A percentile compares a stretch with the other conserved stretches of the same genome.
phyloP scores from a whole-genome alignment of 2,113 vertebrate species.

The Dinomys branickii region DNA sequence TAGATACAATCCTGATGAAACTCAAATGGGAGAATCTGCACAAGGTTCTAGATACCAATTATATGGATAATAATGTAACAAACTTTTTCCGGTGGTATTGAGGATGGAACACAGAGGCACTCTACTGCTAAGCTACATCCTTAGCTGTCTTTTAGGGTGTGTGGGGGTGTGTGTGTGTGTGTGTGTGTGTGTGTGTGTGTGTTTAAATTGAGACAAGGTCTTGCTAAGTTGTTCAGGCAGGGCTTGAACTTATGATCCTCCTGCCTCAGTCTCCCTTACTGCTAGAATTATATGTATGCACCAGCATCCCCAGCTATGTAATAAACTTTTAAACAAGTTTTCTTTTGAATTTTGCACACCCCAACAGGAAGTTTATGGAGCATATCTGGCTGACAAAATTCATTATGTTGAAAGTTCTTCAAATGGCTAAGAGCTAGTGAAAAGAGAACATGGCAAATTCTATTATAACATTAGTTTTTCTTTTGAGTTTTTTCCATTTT shows the following conservation, averaged over 20 bases:
- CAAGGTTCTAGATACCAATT: background rate
- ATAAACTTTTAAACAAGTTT: background rate
- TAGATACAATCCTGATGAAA: background rate
- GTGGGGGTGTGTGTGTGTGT: background rate
- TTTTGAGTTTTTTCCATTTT: slow-evolving; percentile 37
- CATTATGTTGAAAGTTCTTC: background rate
- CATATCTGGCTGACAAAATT: background rate
- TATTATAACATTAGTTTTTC: background rate
- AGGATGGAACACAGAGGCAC: background rate
- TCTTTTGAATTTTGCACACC: background rate
- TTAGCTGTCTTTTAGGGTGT: background rate
- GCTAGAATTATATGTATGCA: background rate
- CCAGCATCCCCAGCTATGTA: background rate
- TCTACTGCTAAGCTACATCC: background rate
- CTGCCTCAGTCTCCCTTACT: background rate
- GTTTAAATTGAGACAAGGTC: background rate
- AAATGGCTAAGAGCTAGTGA: background rate
- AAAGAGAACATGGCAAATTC: background rate
- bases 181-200: background rate
- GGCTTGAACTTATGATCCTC: background rate
- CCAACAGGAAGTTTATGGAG: slow-evolving; percentile 1
- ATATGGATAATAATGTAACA: background rate
- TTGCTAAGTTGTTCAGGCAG: background rate
- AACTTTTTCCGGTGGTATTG: background rate
- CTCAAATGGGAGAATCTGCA: background rate